Conservation (phyloP, 2,113 vertebrate genomes). For the Microcebus ravelobensis region DNA sequence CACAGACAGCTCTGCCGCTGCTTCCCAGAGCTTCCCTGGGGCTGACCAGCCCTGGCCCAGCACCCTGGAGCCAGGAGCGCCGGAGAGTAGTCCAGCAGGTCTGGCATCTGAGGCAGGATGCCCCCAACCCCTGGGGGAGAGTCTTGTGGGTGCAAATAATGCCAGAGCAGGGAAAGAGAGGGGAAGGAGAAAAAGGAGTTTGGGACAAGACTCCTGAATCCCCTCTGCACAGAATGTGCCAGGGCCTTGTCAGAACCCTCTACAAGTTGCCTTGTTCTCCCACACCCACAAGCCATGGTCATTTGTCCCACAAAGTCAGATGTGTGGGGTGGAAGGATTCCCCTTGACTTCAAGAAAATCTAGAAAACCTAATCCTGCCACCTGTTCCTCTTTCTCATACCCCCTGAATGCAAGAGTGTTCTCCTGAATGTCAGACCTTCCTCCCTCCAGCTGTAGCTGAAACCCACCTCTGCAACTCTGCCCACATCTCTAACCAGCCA, state of each 20-base stretch:
- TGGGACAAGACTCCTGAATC: background rate
- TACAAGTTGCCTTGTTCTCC: background rate
- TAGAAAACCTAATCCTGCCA: background rate
- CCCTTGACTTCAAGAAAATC: background rate
- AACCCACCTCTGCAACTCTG: background rate
- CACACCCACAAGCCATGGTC: accelerated
- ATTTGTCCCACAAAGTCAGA: background rate
- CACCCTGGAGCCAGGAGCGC: background rate
- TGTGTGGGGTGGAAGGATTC: background rate
- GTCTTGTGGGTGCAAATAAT: background rate
- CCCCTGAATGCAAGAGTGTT: background rate
- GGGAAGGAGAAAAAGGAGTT: background rate
- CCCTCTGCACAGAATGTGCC: background rate
- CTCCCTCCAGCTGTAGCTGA: background rate
- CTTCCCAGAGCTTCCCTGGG: background rate
- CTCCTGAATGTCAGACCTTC: background rate
- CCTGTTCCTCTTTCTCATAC: background rate
- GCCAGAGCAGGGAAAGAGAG: background rate
- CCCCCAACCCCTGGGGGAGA: background rate
- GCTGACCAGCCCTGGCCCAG: background rate
- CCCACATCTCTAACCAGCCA: background rate
- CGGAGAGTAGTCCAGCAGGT: background rate
- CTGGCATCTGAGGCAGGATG: background rate
- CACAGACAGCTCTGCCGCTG: background rate
- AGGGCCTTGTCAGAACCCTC: background rate